These are phyloP conservation scores for Varanus salvator DNA, from an alignment of 2,113 vertebrate species.

Conservation along the genomic window DNA sequence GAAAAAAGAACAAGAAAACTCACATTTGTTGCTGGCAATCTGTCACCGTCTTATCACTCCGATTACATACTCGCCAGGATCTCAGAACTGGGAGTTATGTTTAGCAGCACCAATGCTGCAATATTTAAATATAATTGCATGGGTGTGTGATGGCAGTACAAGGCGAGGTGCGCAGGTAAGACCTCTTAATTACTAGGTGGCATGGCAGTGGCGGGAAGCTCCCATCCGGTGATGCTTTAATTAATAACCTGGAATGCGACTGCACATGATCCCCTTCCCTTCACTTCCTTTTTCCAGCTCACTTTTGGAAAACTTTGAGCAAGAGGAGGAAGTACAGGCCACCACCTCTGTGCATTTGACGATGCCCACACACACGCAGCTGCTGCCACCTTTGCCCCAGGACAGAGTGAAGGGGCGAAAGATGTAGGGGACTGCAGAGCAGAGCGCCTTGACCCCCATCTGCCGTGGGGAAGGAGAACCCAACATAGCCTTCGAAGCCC, in stretches of 20 bases:
- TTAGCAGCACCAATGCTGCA: neutral
- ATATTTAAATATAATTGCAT: slow-evolving; percentile 15
- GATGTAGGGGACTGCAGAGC: too few relatives aligned
- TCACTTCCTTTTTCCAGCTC: neutral
- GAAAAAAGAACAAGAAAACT: neutral
- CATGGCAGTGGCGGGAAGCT: neutral
- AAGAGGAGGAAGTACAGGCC: neutral
- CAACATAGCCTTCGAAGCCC: too few relatives aligned
- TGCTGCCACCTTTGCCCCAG: neutral
- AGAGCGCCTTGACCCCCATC: too few relatives aligned
- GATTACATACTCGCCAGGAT: neutral
- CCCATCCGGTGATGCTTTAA: neutral
- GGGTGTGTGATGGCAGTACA: neutral
- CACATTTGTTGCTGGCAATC: neutral
- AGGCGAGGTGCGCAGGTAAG: neutral
- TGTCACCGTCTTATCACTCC: neutral
- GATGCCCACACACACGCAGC: neutral
- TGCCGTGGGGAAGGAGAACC: too few relatives aligned
- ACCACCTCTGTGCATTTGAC: neutral
- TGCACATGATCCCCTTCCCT: neutral
- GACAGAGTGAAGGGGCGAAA: neutral
- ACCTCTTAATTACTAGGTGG: neutral
- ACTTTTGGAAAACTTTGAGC: neutral
- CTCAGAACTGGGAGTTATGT: neutral
- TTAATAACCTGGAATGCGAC: neutral